Conservation (phyloP, 1,140 invertebrate genomes). For the Zaprionus inermis region DNA sequence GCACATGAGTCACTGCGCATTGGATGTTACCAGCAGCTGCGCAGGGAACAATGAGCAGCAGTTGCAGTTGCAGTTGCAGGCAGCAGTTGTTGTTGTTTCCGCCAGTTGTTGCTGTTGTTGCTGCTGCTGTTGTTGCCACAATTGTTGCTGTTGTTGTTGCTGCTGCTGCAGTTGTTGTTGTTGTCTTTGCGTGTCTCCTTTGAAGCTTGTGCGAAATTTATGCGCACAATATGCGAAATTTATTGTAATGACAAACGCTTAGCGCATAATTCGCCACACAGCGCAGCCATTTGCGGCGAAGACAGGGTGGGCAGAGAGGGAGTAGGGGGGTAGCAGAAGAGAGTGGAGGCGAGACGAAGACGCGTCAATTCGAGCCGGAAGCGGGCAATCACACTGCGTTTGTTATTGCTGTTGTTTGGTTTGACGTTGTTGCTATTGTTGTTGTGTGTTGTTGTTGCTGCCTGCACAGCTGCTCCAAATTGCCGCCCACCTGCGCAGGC, state of each 20-base stretch:
- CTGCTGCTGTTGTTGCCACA: constrained; percentile 7
- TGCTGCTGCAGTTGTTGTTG: constrained; percentile 12
- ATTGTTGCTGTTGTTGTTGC: constrained; percentile 16
- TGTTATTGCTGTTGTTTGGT: constrained; percentile 26
- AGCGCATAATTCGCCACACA: constrained; percentile 70
- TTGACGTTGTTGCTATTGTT: constrained; percentile 26
- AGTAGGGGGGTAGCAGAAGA: too few relatives aligned
- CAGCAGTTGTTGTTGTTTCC: constrained; percentile 18
- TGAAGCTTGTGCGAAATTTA: constrained; percentile 75
- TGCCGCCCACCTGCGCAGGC: constrained; percentile 67
- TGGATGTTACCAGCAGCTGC: constrained; percentile 62
- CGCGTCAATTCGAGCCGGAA: constrained; percentile 53
- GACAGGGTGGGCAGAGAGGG: too few relatives aligned
- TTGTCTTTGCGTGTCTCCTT: constrained; percentile 57
- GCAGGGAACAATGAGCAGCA: constrained; percentile 1
- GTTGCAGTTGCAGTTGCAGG: constrained; percentile 9
- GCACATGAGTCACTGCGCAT: constrained; percentile 54
- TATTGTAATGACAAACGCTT: constrained; percentile 80
- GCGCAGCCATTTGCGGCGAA: constrained; percentile 6
- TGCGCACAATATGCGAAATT: constrained; percentile 81
- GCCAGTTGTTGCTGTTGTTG: constrained; percentile 7
- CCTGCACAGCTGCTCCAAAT: constrained; percentile 69
- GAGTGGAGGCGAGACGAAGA: too few relatives aligned
- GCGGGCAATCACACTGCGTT: constrained; percentile 65
- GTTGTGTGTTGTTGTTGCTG: constrained; percentile 46